Conservation (phyloP, 2,888 invertebrate species). For the Spodoptera exigua region DNA sequence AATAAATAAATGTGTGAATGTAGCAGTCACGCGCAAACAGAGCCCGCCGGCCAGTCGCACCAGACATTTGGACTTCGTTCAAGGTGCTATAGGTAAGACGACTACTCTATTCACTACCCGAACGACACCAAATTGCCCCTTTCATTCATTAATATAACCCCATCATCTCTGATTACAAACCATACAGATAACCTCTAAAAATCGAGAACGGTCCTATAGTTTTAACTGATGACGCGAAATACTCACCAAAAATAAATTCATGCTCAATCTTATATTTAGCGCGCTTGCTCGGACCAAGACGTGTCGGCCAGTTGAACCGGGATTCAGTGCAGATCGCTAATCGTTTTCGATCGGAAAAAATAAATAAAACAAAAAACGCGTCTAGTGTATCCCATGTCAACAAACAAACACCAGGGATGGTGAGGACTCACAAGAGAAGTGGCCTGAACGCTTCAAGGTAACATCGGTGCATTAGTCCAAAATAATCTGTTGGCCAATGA, state of each 20-base stretch:
- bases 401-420: slow-evolving; percentile 73
- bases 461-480: slow-evolving; percentile 79
- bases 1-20: slow-evolving; percentile 64
- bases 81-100: slow-evolving; percentile 61
- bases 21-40: slow-evolving; percentile 66
- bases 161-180: slow-evolving; percentile 54
- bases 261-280: slow-evolving; percentile 89
- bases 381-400: slow-evolving; percentile 68
- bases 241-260: slow-evolving; percentile 87
- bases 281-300: slow-evolving; percentile 81
- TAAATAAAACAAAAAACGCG: slow-evolving; percentile 63
- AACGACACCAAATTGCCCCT: slow-evolving; percentile 20
- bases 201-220: slow-evolving; percentile 58
- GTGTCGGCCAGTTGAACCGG: slow-evolving; percentile 84
- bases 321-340: slow-evolving; percentile 85
- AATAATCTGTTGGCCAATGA: slow-evolving; percentile 80
- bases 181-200: slow-evolving; percentile 58
- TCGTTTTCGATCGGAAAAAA: slow-evolving; percentile 71
- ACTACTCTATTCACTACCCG: slow-evolving; percentile 20
- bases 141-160: slow-evolving; percentile 32
- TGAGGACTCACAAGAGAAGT: slow-evolving; percentile 67
- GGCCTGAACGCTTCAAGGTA: slow-evolving; percentile 82
- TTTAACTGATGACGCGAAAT: slow-evolving; percentile 85
- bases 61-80: slow-evolving; percentile 67
- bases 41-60: slow-evolving; percentile 48